Evolutionary conservation across 2,888 invertebrate species (phyloP).

Genomic region (Lysandra coridon): DNA sequence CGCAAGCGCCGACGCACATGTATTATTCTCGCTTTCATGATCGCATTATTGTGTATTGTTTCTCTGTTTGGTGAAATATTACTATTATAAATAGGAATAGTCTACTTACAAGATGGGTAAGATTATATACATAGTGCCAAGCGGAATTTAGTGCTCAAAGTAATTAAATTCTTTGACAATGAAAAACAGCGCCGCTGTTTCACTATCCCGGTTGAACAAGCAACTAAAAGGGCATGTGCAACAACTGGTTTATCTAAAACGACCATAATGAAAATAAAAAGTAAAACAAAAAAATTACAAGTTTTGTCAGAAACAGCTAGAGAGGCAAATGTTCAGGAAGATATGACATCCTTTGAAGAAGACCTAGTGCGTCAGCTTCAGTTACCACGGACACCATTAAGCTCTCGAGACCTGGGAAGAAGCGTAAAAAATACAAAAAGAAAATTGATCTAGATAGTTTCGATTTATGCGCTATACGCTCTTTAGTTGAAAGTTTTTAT

Average conservation of each 20-base stretch:
- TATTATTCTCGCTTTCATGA: background rate
- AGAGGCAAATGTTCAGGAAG: no score
- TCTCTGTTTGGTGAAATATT: conserved; percentile 6
- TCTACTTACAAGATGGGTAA: conserved; percentile 4
- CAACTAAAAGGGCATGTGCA: no score
- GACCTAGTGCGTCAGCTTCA: background rate
- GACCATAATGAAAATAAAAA: no score
- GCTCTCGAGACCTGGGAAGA: conserved; percentile 10
- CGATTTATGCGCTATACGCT: conserved; percentile 5
- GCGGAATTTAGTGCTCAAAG: conserved; percentile 8
- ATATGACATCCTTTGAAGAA: no score
- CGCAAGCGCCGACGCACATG: conserved; percentile 2
- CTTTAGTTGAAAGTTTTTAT: conserved; percentile 7
- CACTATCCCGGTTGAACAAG: no score
- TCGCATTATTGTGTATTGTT: background rate
- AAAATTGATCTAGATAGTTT: conserved; percentile 19
- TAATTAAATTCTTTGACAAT: conserved; percentile 8
- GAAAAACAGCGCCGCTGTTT: background rate
- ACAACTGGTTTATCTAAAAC: no score
- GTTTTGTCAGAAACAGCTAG: no score
- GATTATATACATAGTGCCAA: background rate
- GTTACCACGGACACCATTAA: conserved; percentile 1
- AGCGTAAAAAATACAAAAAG: conserved; percentile 1
- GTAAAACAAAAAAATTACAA: no score
- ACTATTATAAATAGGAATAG: conserved; percentile 1